Evolutionary conservation across 2,888 invertebrate genomes (phyloP).

Genomic region (Conchocele bisecta): DNA sequence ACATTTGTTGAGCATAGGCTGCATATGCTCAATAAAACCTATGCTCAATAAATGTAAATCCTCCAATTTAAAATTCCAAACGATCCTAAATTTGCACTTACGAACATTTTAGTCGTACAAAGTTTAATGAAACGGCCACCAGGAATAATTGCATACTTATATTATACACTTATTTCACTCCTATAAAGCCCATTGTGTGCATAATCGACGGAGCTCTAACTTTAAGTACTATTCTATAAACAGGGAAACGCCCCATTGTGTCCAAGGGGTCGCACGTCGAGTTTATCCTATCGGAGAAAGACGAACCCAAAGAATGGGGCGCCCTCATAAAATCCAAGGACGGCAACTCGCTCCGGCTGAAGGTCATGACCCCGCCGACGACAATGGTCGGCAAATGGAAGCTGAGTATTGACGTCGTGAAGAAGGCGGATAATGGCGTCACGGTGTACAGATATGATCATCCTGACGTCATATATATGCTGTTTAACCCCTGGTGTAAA

Average conservation of each 20-base stretch:
- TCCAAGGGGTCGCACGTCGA: conserved; percentile 70
- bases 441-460: conserved; percentile 56
- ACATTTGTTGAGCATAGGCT: too few species aligned
- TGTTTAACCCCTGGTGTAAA: conserved; percentile 95
- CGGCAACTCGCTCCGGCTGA: conserved; percentile 51
- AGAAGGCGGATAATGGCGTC: conserved; percentile 40
- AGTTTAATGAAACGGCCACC: too few species aligned
- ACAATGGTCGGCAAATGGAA: conserved; percentile 73
- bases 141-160: too few species aligned
- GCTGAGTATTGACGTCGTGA: conserved; percentile 68
- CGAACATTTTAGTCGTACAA: too few species aligned
- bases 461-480: conserved; percentile 87
- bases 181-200: too few species aligned
- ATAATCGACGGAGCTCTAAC: too few species aligned
- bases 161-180: too few species aligned
- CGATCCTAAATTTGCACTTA: too few species aligned
- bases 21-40: too few species aligned
- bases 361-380: conserved; percentile 67
- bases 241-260: conserved; percentile 66
- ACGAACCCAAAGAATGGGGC: conserved; percentile 67
- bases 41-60: too few species aligned
- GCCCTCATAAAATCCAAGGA: conserved; percentile 54
- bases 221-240: too few species aligned
- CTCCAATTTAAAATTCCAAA: too few species aligned
- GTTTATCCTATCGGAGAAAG: conserved; percentile 69